phyloP scores from a whole-genome alignment of 2,888 invertebrate genomes.

The Brachyopa scutellaris region DNA sequence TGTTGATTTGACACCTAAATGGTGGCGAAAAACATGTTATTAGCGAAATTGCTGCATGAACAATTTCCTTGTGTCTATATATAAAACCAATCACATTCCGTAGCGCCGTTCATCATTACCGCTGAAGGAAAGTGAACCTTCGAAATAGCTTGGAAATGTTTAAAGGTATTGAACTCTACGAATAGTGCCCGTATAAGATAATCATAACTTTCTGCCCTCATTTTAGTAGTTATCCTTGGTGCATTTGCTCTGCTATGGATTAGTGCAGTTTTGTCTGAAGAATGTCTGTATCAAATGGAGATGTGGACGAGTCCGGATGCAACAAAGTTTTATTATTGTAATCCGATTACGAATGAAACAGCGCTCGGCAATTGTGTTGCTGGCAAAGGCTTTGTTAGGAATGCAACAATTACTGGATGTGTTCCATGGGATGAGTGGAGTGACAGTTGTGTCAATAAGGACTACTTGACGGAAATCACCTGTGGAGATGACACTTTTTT shows the following conservation, averaged over 20 bases:
- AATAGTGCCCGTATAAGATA: too few species aligned
- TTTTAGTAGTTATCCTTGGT: neutral
- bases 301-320: slow-evolving; percentile 73
- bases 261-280: neutral
- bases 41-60: slow-evolving; percentile 3
- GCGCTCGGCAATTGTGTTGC: slow-evolving; percentile 64
- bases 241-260: slow-evolving; percentile 7
- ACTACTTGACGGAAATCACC: neutral
- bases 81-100: neutral
- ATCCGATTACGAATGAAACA: slow-evolving; percentile 59
- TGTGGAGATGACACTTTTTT: slow-evolving; percentile 41
- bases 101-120: neutral
- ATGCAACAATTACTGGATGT: slow-evolving; percentile 74
- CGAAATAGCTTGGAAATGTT: neutral
- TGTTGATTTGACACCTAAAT: slow-evolving; percentile 7
- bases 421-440: slow-evolving; percentile 63
- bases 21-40: neutral
- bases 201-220: neutral
- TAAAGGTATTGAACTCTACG: slow-evolving; percentile 1
- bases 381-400: slow-evolving; percentile 74
- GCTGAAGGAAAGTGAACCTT: neutral
- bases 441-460: slow-evolving; percentile 29
- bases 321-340: slow-evolving; percentile 73
- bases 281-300: slow-evolving; percentile 68
- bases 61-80: slow-evolving; percentile 12